A percentile compares a stretch with the other conserved stretches of the same genome.
phyloP scores from a whole-genome alignment of 92 coral and sea anemone species.

The Porites rus region DNA sequence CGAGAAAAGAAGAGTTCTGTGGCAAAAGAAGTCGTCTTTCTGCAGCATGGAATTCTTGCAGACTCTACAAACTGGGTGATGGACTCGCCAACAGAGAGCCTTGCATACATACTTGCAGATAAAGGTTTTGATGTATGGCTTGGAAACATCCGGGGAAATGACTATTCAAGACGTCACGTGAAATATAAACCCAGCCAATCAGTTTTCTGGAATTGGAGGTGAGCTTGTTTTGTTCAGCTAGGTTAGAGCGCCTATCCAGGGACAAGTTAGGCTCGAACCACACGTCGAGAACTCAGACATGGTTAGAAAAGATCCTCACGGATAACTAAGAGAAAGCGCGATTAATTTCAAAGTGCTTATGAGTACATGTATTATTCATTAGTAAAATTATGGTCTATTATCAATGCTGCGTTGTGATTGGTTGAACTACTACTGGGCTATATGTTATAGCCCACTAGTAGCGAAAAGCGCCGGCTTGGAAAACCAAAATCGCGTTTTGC shows the following conservation, averaged over 20 bases:
- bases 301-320: too few species aligned
- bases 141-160: constrained; percentile 89
- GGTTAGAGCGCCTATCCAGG: neutral
- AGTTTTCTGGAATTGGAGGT: constrained; percentile 94
- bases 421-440: too few species aligned
- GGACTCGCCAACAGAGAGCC: constrained; percentile 71
- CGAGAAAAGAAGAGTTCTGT: neutral
- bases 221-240: neutral
- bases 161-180: constrained; percentile 80
- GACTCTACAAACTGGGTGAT: constrained; percentile 84
- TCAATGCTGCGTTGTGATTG: too few species aligned
- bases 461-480: too few species aligned
- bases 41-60: constrained; percentile 84
- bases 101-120: constrained; percentile 91
- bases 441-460: too few species aligned
- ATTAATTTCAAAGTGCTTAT: too few species aligned
- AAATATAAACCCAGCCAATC: constrained; percentile 67
- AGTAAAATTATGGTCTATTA: too few species aligned
- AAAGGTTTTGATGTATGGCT: constrained; percentile 94
- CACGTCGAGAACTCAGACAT: too few species aligned
- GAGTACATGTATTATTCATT: too few species aligned
- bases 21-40: constrained; percentile 63
- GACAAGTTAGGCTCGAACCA: too few species aligned
- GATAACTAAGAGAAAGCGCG: too few species aligned
- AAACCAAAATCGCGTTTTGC: too few species aligned